phyloP scores from a whole-genome alignment of 64 coral and sea anemone species.

The Exaiptasia diaphana region DNA sequence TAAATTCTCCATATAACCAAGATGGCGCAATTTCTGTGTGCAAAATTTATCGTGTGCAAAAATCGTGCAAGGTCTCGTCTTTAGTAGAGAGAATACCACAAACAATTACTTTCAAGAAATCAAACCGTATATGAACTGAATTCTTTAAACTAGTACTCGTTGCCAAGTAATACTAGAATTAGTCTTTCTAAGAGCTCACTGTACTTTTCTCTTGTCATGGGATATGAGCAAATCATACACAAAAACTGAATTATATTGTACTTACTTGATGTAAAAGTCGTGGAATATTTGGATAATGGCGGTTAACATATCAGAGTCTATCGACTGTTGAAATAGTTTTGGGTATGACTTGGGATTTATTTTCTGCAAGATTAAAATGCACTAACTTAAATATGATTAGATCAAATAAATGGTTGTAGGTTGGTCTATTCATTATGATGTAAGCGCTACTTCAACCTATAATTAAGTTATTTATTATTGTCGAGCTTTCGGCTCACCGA shows the following conservation, averaged over 20 bases:
- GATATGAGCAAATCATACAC: not conserved
- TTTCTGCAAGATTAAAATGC: constrained; percentile 44
- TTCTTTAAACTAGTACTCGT: not conserved
- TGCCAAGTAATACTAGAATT: not conserved
- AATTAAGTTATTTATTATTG: no score
- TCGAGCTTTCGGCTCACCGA: not conserved
- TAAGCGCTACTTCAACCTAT: not conserved
- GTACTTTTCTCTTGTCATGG: not conserved
- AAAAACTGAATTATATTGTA: not conserved
- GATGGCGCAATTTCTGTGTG: no score
- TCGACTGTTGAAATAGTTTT: constrained; percentile 79
- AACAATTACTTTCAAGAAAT: no score
- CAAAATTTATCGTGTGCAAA: no score
- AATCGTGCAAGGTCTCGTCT: no score
- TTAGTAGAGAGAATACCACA: no score
- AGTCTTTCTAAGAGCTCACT: not conserved
- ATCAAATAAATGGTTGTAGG: not conserved
- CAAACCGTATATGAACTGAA: no score
- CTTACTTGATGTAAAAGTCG: constrained; percentile 67
- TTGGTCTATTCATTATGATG: not conserved
- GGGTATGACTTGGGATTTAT: constrained; percentile 65
- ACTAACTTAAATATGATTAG: not conserved
- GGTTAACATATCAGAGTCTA: constrained; percentile 53
- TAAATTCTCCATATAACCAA: no score
- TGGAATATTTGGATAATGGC: constrained; percentile 51